Evolutionary conservation across 1,140 invertebrate species (phyloP).

Genomic region (Drosophila bocqueti): DNA sequence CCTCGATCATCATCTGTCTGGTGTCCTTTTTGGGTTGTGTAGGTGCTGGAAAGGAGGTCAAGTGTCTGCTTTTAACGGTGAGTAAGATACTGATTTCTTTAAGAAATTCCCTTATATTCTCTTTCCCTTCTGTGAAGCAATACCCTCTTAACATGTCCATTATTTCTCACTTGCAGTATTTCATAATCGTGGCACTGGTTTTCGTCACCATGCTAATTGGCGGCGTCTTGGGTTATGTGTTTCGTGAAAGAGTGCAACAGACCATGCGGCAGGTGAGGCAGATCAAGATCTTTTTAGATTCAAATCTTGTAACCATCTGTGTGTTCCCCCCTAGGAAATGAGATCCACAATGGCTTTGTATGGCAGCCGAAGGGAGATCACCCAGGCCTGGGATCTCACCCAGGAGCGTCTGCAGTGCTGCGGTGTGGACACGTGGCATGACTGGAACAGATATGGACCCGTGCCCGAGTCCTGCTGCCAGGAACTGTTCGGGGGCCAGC

Average conservation of each 20-base stretch:
- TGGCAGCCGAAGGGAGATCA: slow-evolving; percentile 88
- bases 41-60: slow-evolving; percentile 94
- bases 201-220: slow-evolving; percentile 95
- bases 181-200: slow-evolving; percentile 93
- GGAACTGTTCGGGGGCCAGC: slow-evolving; percentile 88
- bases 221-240: slow-evolving; percentile 95
- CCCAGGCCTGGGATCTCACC: slow-evolving; percentile 93
- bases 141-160: slow-evolving; percentile 50
- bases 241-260: slow-evolving; percentile 90
- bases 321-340: slow-evolving; percentile 87
- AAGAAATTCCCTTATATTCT: not conserved
- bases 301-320: not conserved
- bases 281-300: not conserved
- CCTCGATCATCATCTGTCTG: slow-evolving; percentile 91
- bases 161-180: slow-evolving; percentile 89
- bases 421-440: slow-evolving; percentile 90
- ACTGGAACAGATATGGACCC: slow-evolving; percentile 92
- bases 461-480: slow-evolving; percentile 93
- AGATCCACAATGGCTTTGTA: slow-evolving; percentile 90
- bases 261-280: slow-evolving; percentile 87
- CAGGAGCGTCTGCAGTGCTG: slow-evolving; percentile 93
- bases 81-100: slow-evolving; percentile 1
- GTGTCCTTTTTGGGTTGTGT: slow-evolving; percentile 94
- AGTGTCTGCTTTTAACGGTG: slow-evolving; percentile 94
- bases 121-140: not conserved